These are phyloP conservation scores for Leuciscus idus DNA, from an alignment of 2,113 vertebrate genomes.

Conservation along the genomic window DNA sequence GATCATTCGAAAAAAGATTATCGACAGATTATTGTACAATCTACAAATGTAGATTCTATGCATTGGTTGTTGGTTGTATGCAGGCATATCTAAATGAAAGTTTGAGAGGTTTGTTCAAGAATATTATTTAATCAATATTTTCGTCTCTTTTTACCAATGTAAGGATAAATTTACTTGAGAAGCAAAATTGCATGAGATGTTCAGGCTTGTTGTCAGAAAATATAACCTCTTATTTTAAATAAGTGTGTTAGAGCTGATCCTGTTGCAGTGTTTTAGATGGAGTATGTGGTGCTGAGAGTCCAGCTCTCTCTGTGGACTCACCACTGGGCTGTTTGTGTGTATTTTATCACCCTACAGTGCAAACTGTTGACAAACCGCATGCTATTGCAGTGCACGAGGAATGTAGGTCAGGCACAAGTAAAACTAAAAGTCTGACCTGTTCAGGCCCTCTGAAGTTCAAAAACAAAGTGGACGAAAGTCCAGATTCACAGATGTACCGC, in stretches of 20 bases:
- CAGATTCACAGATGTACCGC: constrained; percentile 10
- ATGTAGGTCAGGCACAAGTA: constrained; percentile 10
- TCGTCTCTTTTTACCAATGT: no score
- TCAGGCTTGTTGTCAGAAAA: no score
- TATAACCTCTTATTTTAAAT: no score
- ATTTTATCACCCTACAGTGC: constrained; percentile 8
- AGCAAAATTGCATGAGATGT: no score
- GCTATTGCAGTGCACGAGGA: background rate
- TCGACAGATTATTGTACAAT: no score
- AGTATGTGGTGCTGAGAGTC: background rate
- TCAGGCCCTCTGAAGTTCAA: constrained; percentile 34
- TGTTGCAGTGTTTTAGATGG: background rate
- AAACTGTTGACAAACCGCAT: constrained; percentile 30
- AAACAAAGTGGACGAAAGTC: constrained; percentile 17
- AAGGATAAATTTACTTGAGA: no score
- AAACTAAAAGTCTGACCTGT: constrained; percentile 40
- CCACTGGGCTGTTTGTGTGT: constrained; percentile 30
- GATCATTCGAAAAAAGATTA: no score
- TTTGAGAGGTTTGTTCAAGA: no score
- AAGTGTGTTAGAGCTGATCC: background rate
- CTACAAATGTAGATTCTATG: no score
- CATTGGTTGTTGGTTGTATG: no score
- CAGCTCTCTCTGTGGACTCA: background rate
- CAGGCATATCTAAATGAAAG: no score
- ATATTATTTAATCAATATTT: no score